Base-by-base conservation (phyloP, 2,113 vertebrate genomes). In the Zosterops lateralis region DNA sequence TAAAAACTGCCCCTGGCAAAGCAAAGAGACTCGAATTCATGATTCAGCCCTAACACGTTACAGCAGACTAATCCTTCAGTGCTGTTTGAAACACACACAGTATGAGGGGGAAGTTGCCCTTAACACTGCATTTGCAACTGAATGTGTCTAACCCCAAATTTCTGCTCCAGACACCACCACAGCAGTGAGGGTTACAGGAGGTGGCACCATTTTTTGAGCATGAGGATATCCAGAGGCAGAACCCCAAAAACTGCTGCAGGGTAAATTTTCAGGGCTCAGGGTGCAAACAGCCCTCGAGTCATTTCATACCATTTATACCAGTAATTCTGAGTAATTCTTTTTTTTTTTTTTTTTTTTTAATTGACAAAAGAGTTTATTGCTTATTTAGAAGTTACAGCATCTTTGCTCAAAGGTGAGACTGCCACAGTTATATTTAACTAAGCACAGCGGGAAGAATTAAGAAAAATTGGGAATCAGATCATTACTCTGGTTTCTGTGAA, bases 401-500 rank as follows among this genome's bases (percentile, higher is more conserved):
- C 60, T 83, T 82, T 72, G 42, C 60, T 83, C 51, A 36, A 84
- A 94, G 75, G 32, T 0, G 0, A 73, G 54, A n/a, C 56, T 74
- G 12, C 19, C 74, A 60, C 64, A 62, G 65, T 78, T 87, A 24
- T 3, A 31, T 84, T 82, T 93, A 89, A 83, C 47, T 66, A 85
- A 89, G 47, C 48, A 60, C 71, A 51, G 40, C 4, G 1, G 28
- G 36, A 82, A 87, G 67, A 93, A 79, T 16, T 50, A 93, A 90
- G 67, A 91, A 87, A 84, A 89, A 76, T 64, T 73, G 45, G 44
- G 92, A 83, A 82, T 88, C 40, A 42, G 76, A 84, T 64, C 66
- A 77, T 84, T 83, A 76, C n/a, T 82, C 11, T 40, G 36, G 65
- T 29, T 96, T 38, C 22, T 92, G 40, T 92, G 92, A 93, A 94